Evolutionary conservation across 2,888 invertebrate species (phyloP).

Genomic region (Laspeyria flexula): DNA sequence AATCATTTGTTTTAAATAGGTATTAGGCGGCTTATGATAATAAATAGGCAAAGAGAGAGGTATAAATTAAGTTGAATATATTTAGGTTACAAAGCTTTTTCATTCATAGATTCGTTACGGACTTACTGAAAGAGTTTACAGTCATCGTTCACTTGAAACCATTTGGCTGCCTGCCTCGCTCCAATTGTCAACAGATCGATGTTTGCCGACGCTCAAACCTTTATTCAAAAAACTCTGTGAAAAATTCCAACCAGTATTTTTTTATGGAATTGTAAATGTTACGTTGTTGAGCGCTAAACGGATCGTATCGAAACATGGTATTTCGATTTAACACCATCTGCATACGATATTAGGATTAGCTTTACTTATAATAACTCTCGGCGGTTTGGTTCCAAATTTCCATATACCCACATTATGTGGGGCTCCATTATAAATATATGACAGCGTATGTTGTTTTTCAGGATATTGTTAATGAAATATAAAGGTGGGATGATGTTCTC

Average conservation of each 20-base stretch:
- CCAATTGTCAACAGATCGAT: neutral
- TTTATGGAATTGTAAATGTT: conserved; percentile 32
- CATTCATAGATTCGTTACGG: neutral
- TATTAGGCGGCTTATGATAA: too few relatives aligned
- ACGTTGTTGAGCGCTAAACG: conserved; percentile 25
- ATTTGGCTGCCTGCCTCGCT: conserved; percentile 8
- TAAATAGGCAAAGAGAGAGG: neutral
- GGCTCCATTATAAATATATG: neutral
- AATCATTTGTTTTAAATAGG: too few relatives aligned
- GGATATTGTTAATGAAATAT: neutral
- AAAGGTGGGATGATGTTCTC: too few relatives aligned
- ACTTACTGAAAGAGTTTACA: neutral
- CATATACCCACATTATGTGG: neutral
- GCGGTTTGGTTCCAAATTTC: conserved; percentile 4
- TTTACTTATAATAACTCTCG: conserved; percentile 4
- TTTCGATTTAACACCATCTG: conserved; percentile 60
- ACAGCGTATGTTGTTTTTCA: neutral
- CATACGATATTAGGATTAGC: conserved; percentile 45
- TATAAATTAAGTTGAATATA: neutral
- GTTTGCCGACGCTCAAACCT: conserved; percentile 17
- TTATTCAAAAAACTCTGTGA: conserved; percentile 23
- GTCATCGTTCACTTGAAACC: conserved; percentile 1
- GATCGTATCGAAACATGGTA: conserved; percentile 50
- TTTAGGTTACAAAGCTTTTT: neutral
- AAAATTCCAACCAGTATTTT: conserved; percentile 27